Base-by-base conservation (phyloP, 2,888 invertebrate species). In the Phalangium opilio region DNA sequence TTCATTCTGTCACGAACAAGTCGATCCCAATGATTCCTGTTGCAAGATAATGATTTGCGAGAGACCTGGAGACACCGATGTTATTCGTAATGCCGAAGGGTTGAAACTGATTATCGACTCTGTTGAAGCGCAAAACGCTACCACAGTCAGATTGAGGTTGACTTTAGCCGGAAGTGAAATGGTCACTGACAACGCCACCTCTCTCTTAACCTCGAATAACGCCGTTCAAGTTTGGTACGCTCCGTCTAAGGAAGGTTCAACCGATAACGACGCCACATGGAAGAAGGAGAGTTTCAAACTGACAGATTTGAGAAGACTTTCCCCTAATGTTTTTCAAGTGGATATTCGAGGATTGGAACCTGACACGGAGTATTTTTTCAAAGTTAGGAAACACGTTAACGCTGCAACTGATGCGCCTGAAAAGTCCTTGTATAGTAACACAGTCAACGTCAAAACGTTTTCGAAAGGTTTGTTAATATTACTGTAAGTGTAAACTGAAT, bases 311-410 rank as follows among this genome's bases (percentile, higher is more conserved):
- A 47, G 41, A 3, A 45, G 47, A 20, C 45, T 51, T 2, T 44
- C 47, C 27, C 34, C 46, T 20, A 49, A 53, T 17, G 48, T 50
- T 8, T 50, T 45, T 33, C 54, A 56, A 39, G 48, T 56, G 8
- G 79, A 84, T 52, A 67, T 89, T 43, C 74, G 78, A 8, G 79
- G 78, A 1, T 67, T 90, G 43, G 75, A 77, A 57, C 79, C 86
- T 0, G 78, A 81, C 50, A 85, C 85, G 0, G 74, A 78, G 34
- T 89, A 90, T 64, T 80, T 78, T 64, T 76, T 90, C 14, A 78
- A 83, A 64, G 84, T 86, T 32, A 44, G 44, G 7, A 38, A 38
- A 14, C 38, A 38, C 18, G 17, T 18, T 14, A 38, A 38, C 10
- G 38, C 17, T 17, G 38, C 10, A 10, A 15, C 14, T 10, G 36